Base-by-base conservation (phyloP, 2,113 vertebrate genomes). In the Xiphophorus hellerii region DNA sequence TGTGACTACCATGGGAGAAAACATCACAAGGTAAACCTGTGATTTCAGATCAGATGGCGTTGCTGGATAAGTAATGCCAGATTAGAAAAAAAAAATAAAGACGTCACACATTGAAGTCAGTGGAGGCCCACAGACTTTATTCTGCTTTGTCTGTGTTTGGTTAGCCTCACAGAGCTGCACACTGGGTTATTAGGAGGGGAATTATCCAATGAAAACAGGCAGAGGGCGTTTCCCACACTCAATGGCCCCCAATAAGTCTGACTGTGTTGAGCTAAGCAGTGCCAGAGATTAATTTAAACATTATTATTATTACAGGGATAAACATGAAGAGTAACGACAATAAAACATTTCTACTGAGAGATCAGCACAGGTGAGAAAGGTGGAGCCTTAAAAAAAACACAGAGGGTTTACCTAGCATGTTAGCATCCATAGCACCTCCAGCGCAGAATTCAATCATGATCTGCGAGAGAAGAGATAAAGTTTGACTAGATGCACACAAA, bases 381-480 rank as follows among this genome's bases (percentile, higher is more conserved):
- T 42, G 42, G 30, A 70, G 7, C 8, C 17, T 25, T 10, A 25
- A 6, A 31, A 42, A 14, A 60, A 30, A 79, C 3, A 54, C 2
- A 73, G 48, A 25, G 8, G 31, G 35, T 91, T 87, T 93, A 97
- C 96, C 96, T 31, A 97, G 88, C 96, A 97, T 97, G 48, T 89
- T 95, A 80, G 96, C 96, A 39, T 97, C 96, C 76, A 97, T 95
- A 0, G 96, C 96, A 54, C 96, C 96, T 66, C 96, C 97, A 0
- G 96, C 94, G 60, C 97, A 99, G 93, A 99, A 99, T 92, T 99
- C 97, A 4, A 99, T 99, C 97, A 98, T 97, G 88, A 99, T 99
- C 97, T 99, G 76, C n/a, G 77, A 81, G 63, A 27, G 28, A 12
- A 13, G 25, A 61, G 42, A 20, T 66, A 8, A 39, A 64, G 14